phyloP scores from a whole-genome alignment of 2,888 invertebrate species.

The Matsumyia berberina region DNA sequence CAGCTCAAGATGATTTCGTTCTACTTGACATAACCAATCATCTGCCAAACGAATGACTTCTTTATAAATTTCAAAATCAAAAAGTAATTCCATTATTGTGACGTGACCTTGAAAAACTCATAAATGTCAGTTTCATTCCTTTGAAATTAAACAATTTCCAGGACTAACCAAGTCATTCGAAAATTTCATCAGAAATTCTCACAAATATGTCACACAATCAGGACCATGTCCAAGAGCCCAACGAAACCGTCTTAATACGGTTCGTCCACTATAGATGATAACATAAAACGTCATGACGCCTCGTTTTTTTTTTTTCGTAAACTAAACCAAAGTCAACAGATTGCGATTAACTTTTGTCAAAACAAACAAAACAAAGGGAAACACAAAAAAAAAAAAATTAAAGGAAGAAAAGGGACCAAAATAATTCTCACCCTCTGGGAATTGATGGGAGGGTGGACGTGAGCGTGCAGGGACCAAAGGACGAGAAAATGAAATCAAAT shows the following conservation, averaged over 20 bases:
- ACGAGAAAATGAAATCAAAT: constrained; percentile 38
- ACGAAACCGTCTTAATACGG: constrained; percentile 7
- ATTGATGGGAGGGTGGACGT: background rate
- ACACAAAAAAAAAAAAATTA: background rate
- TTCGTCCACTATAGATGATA: constrained; percentile 1
- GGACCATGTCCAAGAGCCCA: background rate
- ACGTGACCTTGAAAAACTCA: no score
- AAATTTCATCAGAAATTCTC: no score
- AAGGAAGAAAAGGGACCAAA: background rate
- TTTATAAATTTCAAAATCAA: no score
- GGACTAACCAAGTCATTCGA: no score
- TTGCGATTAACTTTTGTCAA: constrained; percentile 10
- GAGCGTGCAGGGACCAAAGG: background rate
- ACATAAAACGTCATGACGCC: constrained; percentile 2
- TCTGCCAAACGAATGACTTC: no score
- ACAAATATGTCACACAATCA: background rate
- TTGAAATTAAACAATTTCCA: no score
- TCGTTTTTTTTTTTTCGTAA: background rate
- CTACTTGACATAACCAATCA: no score
- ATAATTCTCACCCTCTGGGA: background rate
- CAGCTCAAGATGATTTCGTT: no score
- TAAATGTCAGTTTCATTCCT: no score
- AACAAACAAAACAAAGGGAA: background rate
- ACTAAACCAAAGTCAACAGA: constrained; percentile 6
- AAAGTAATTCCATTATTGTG: no score